Percentiles rank a stretch among this genome's conserved stretches.
These are phyloP conservation scores for Polypedilum pembai DNA, from an alignment of 1,140 invertebrate genomes.

Conservation along the genomic window DNA sequence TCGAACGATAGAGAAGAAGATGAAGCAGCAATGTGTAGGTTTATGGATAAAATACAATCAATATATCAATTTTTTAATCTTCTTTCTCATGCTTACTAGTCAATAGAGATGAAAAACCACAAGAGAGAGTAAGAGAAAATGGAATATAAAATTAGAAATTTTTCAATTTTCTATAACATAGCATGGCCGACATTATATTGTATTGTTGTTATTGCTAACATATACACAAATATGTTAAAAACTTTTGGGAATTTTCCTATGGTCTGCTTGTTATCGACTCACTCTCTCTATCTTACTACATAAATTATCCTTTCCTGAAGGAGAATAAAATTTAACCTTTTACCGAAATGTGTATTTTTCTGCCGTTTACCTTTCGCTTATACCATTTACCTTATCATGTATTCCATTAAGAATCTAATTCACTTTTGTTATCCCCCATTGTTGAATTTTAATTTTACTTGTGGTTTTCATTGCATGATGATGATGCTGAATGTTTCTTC, in stretches of 20 bases:
- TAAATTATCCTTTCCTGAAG: slow-evolving; percentile 11
- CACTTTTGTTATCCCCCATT: background rate
- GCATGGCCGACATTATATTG: background rate
- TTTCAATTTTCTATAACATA: background rate
- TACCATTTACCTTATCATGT: slow-evolving; percentile 8
- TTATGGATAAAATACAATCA: background rate
- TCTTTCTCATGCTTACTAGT: background rate
- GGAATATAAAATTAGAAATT: background rate
- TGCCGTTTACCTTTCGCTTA: background rate
- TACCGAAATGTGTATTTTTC: background rate
- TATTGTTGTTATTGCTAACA: no score
- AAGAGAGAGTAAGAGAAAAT: background rate
- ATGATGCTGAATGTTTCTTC: background rate
- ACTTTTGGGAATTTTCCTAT: background rate
- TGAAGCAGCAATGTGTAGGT: background rate
- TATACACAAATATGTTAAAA: background rate
- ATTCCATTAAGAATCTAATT: slow-evolving; percentile 14
- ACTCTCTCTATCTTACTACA: background rate
- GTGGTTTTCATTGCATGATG: background rate
- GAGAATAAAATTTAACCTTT: background rate
- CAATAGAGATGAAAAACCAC: background rate
- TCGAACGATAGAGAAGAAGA: background rate
- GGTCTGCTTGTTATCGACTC: background rate
- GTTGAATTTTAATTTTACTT: background rate
- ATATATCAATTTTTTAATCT: slow-evolving; percentile 14